Base-by-base conservation (phyloP, 1,140 invertebrate species). In the Cryptotermes secundus region DNA sequence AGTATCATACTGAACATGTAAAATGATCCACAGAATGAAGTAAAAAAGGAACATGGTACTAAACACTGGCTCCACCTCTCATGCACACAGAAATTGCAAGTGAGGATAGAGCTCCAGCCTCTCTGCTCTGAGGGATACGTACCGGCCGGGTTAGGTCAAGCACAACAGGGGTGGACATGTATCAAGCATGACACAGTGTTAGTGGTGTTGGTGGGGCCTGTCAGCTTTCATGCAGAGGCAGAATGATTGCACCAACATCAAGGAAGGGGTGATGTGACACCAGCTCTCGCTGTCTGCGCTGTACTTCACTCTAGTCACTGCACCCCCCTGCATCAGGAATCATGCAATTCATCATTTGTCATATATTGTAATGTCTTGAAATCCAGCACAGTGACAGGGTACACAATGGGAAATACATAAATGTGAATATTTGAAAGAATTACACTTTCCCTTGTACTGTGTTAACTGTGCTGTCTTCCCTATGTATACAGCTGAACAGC, bases 261-360 rank as follows among this genome's bases (percentile, higher is more conserved):
- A 49, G 45, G 45, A 12, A 72, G 59, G 59, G 59, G 59, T 72
- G 59, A 16, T 14, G n/a, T 72, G 26, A 31, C 59, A n/a, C 31
- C 59, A 72, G 59, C 59, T 10, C n/a, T 26, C n/a, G 59, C 6
- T 31, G 45, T 49, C n/a, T 14, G 14, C 59, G 4, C n/a, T 31
- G 59, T 6, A 10, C 26, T n/a, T n/a, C 45, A 7, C 26, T 72
- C n/a, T 72, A 72, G 26, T 72, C 59, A 72, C 59, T 72, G 59
- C 59, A 72, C 59, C 59, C 59, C 59, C 59, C 59, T 72, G 59
- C 16, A 31, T 72, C 59, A 72, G 59, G 59, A n/a, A 72, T 72
- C 59, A 72, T 31, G 59, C 59, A 72, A n/a, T 31, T 72, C 26
- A 72, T 22, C 26, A 59, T 59, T 1, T 59, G 16, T 42, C 1